Evolutionary conservation across 1,140 invertebrate species (phyloP).

Genomic region (Camponotus floridanus): DNA sequence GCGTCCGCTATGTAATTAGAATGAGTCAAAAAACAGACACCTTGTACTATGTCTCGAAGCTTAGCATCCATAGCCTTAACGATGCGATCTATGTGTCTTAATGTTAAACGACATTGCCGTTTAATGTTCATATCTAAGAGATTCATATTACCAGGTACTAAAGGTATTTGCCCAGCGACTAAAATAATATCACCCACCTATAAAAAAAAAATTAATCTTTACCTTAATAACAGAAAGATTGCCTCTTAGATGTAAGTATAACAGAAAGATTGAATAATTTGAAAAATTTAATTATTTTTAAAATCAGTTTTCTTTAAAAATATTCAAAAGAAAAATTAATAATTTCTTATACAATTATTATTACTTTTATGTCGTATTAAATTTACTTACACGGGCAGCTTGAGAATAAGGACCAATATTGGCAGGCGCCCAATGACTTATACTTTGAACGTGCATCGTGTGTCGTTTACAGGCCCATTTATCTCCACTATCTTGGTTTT

Average conservation of each 20-base stretch:
- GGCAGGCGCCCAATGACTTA: conserved; percentile 98
- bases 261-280: background rate
- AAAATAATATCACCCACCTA: conserved; percentile 93
- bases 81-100: conserved; percentile 93
- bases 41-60: conserved; percentile 93
- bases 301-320: conserved; percentile 23
- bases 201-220: conserved; percentile 51
- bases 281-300: background rate
- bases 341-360: background rate
- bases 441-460: conserved; percentile 97
- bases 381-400: conserved; percentile 90
- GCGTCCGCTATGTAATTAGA: conserved; percentile 90
- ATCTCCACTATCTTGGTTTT: conserved; percentile 81
- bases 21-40: conserved; percentile 93
- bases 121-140: conserved; percentile 89
- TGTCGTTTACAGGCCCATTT: conserved; percentile 86
- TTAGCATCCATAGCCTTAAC: conserved; percentile 92
- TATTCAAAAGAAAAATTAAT: background rate
- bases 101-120: conserved; percentile 92
- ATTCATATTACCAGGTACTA: conserved; percentile 94
- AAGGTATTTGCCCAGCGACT: conserved; percentile 96
- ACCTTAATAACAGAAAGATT: background rate
- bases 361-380: conserved; percentile 3
- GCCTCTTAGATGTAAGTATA: background rate
- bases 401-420: conserved; percentile 99